Evolutionary conservation across 2,888 invertebrate species (phyloP), one percentile per base, ranked within the genome.

Genomic region (Himalopsyche japonica): DNA sequence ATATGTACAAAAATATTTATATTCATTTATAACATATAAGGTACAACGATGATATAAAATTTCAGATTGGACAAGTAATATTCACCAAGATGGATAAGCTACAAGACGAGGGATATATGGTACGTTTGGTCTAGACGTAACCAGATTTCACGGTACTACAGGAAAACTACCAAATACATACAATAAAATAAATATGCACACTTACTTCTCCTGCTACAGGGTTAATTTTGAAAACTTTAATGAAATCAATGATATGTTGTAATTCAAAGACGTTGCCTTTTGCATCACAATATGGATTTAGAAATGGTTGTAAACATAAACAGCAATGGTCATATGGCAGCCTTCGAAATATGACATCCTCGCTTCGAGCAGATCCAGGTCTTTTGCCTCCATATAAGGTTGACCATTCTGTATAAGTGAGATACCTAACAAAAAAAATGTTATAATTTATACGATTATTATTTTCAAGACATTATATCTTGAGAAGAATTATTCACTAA

Each of bases 211-310:
- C 99, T 43, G 97, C 97, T 0, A 98, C 96, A 34, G 99, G 99
- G 91, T 99, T 98, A 3, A 97, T 92, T 90, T 98, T 98, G 90
- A 95, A 98, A 89, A 96, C 97, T 89, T 98, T 98, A 0, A 98
- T 89, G 89, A 97, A 99, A 34, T 95, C 96, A 15, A 98, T 90
- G 83, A 99, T 94, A 10, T 97, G 95, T 91, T 97, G 95, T 37
- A 99, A 91, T 89, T 99, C 99, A 90, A 97, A 99, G 64, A 99
- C 94, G 89, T 98, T 97, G 12, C 99, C 99, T 87, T 97, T 95
- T 18, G 91, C 90, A 88, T 98, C 98, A 89, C 98, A 97, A 88
- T 97, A 97, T 0, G 99, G 99, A 89, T 96, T 95, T 87, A 97
- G 96, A 89, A 97, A 99, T 0, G 98, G 98, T 89, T 97, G 96